A percentile compares a stretch with the other conserved stretches of the same genome.
phyloP scores from a whole-genome alignment of 1,140 invertebrate genomes.

The Luehdorfia chinensis region DNA sequence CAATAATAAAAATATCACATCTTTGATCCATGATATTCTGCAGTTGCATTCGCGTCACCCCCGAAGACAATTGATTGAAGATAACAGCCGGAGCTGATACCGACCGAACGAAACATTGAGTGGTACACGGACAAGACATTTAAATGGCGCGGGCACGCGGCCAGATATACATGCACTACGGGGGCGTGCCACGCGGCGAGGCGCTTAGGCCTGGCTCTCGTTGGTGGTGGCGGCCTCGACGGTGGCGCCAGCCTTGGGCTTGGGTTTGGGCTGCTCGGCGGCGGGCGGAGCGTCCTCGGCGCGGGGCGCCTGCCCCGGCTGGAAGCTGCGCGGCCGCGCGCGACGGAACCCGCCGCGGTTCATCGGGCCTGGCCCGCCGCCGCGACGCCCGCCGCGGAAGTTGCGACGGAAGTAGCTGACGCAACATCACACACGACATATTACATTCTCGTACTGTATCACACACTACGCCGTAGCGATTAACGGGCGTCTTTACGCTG shows the following conservation, averaged over 20 bases:
- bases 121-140: slow-evolving; percentile 45
- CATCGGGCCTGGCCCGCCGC: slow-evolving; percentile 55
- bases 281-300: slow-evolving; percentile 28
- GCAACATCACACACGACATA: too few species aligned
- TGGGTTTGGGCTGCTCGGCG: slow-evolving; percentile 38
- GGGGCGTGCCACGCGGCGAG: slow-evolving; percentile 22
- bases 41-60: slow-evolving; percentile 52
- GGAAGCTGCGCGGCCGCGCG: slow-evolving; percentile 53
- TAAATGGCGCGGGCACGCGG: slow-evolving; percentile 43
- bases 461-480: too few species aligned
- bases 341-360: slow-evolving; percentile 60
- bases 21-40: slow-evolving; percentile 64
- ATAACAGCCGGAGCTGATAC: slow-evolving; percentile 11
- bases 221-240: slow-evolving; percentile 67
- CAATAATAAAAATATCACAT: slow-evolving; percentile 71
- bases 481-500: too few species aligned
- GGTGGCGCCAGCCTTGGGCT: slow-evolving; percentile 49
- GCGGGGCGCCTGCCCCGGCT: slow-evolving; percentile 28
- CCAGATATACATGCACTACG: slow-evolving; percentile 53
- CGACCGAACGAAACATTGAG: slow-evolving; percentile 31
- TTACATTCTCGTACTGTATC: too few species aligned
- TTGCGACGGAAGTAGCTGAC: slow-evolving; percentile 64
- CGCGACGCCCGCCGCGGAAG: slow-evolving; percentile 66
- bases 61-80: slow-evolving; percentile 23
- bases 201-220: slow-evolving; percentile 71